Percentiles rank a stretch among this genome's conserved stretches.
Conservation (phyloP, 2,888 invertebrate genomes). For the Synergus umbraculus region DNA sequence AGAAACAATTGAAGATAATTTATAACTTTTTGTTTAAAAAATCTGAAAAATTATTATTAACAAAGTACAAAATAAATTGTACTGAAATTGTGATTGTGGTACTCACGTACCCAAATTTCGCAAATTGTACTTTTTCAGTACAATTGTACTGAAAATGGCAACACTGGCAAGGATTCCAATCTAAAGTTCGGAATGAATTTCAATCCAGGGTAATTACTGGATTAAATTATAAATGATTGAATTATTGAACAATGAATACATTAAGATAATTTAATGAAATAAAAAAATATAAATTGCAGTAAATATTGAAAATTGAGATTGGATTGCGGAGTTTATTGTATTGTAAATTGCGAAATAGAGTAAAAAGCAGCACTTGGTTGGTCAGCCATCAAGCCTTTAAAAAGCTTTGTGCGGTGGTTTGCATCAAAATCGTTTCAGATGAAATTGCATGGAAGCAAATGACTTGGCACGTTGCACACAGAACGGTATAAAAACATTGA, state of each 20-base stretch:
- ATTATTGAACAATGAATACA: background rate
- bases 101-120: too few species aligned
- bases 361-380: slow-evolving; percentile 6
- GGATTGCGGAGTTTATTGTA: background rate
- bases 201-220: too few species aligned
- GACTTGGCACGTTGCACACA: slow-evolving; percentile 15
- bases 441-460: slow-evolving; percentile 29
- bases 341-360: background rate
- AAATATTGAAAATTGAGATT: background rate
- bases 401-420: slow-evolving; percentile 22
- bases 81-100: too few species aligned
- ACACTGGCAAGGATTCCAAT: too few species aligned
- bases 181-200: too few species aligned
- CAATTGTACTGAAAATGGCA: too few species aligned
- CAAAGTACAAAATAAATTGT: too few species aligned
- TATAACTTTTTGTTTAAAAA: too few species aligned
- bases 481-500: slow-evolving; percentile 3
- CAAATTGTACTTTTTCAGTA: too few species aligned
- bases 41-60: too few species aligned
- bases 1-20: too few species aligned
- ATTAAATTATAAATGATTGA: background rate
- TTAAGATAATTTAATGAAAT: background rate
- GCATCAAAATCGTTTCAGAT: slow-evolving; percentile 13
- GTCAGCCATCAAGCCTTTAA: slow-evolving; percentile 12
- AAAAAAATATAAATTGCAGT: too few species aligned